Percentiles rank a stretch among this genome's conserved stretches.
phyloP scores from a whole-genome alignment of 2,888 invertebrate species.

The Gymnocheta viridis region DNA sequence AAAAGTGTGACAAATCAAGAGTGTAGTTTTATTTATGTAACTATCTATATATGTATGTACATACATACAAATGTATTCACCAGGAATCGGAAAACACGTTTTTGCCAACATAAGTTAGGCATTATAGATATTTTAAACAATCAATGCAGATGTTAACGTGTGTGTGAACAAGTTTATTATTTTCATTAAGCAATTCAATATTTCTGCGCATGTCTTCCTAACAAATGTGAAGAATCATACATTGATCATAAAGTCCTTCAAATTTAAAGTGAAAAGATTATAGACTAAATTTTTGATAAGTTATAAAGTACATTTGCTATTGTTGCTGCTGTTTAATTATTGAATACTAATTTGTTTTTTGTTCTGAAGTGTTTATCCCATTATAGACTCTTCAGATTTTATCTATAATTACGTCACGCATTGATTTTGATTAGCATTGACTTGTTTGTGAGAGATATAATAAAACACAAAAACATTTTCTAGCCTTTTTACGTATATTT shows the following conservation, averaged over 20 bases:
- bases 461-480: slow-evolving; percentile 39
- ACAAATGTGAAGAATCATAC: neutral
- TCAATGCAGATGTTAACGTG: too few relatives aligned
- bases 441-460: slow-evolving; percentile 61
- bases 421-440: slow-evolving; percentile 69
- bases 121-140: too few relatives aligned
- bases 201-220: neutral
- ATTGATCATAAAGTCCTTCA: slow-evolving; percentile 21
- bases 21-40: too few relatives aligned
- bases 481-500: slow-evolving; percentile 33
- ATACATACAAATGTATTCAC: too few relatives aligned
- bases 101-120: too few relatives aligned
- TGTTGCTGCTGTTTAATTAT: slow-evolving; percentile 50
- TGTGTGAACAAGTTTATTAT: neutral
- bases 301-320: neutral
- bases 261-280: neutral
- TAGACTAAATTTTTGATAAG: slow-evolving; percentile 1
- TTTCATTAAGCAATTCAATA: neutral
- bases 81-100: too few relatives aligned
- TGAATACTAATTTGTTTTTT: slow-evolving; percentile 56
- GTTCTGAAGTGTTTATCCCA: slow-evolving; percentile 77
- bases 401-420: slow-evolving; percentile 70
- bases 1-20: too few relatives aligned
- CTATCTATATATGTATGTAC: too few relatives aligned
- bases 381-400: slow-evolving; percentile 75